Conservation (phyloP, 2,888 invertebrate species). For the Eupithecia inturbata region DNA sequence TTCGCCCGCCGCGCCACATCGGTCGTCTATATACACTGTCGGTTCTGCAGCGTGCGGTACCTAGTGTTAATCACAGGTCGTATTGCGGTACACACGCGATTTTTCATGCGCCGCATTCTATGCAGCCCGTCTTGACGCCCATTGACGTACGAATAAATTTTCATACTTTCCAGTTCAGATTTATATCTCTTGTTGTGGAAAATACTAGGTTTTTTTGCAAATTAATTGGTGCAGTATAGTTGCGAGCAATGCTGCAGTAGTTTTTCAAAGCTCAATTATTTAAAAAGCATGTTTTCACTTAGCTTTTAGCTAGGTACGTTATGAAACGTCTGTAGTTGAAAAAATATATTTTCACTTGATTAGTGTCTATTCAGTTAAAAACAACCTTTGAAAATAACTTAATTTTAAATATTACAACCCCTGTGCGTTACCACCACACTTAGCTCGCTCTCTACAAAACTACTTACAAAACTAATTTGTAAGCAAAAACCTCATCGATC, state of each 20-base stretch:
- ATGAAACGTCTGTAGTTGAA: not conserved
- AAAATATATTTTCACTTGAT: not conserved
- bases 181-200: constrained; percentile 28
- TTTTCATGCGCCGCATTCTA: constrained; percentile 32
- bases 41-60: constrained; percentile 22
- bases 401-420: not conserved
- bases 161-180: constrained; percentile 25
- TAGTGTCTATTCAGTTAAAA: not conserved
- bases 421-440: not conserved
- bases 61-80: constrained; percentile 5
- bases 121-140: constrained; percentile 35
- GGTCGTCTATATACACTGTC: no score
- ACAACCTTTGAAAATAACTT: not conserved
- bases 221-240: constrained; percentile 14
- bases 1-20: no score
- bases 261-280: not conserved
- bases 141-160: constrained; percentile 40
- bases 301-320: not conserved
- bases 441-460: not conserved
- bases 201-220: constrained; percentile 15
- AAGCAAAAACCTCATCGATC: not conserved
- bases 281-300: not conserved
- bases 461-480: not conserved
- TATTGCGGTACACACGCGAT: constrained; percentile 32
- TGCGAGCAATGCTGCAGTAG: not conserved